Conservation (phyloP, 2,113 vertebrate genomes). For the Chloropsis cyanopogon region DNA sequence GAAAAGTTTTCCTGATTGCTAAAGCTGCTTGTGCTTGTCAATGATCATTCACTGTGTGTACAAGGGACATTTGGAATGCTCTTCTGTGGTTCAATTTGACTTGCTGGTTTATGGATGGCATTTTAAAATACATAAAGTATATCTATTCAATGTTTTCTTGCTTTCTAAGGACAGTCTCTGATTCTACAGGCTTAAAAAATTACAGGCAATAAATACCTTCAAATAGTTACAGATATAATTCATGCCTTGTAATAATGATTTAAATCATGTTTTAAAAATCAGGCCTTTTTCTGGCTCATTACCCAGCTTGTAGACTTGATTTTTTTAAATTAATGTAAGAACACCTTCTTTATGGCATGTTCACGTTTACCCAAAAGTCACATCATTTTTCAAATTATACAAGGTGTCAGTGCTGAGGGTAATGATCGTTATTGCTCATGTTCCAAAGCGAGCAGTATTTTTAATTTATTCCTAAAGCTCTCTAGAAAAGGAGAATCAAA, state of each 20-base stretch:
- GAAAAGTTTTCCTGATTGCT: background rate
- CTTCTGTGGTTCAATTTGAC: background rate
- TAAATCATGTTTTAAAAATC: conserved; percentile 42
- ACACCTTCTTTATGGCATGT: conserved; percentile 58
- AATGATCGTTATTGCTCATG: conserved; percentile 33
- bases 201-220: background rate
- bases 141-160: background rate
- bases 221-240: conserved; percentile 44
- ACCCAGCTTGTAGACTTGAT: conserved; percentile 39
- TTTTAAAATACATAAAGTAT: background rate
- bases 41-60: background rate
- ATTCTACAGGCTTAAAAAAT: background rate
- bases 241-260: conserved; percentile 15
- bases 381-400: conserved; percentile 71
- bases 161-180: background rate
- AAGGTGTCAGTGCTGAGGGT: conserved; percentile 58
- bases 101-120: background rate
- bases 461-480: background rate
- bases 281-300: conserved; percentile 66
- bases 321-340: conserved; percentile 69
- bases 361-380: conserved; percentile 64
- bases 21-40: fast-evolving
- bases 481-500: background rate
- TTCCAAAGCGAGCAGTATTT: conserved; percentile 12
- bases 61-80: background rate